These are phyloP conservation scores for Paratrypauchen microcephalus DNA, from an alignment of 2,797 vertebrate species.

Conservation along the genomic window DNA sequence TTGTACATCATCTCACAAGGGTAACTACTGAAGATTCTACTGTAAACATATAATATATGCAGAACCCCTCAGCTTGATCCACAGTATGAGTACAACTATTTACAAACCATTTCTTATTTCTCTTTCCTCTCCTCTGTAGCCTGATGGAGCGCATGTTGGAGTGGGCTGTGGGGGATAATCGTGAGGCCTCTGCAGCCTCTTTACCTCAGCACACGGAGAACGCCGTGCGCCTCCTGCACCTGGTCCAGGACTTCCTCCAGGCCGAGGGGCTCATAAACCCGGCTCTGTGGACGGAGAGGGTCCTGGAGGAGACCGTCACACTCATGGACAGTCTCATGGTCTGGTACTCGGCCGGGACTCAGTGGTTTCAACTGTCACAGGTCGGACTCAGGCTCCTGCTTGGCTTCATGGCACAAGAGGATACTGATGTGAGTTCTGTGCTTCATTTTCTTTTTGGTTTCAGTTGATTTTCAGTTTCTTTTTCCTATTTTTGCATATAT, in stretches of 20 bases:
- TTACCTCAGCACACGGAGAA: conserved; percentile 89
- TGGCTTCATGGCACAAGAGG: conserved; percentile 92
- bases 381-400: conserved; percentile 90
- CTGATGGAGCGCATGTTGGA: conserved; percentile 96
- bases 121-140: conserved; percentile 54
- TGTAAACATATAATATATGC: too few species aligned
- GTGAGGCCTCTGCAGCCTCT: conserved; percentile 82
- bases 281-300: conserved; percentile 91
- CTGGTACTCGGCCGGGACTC: conserved; percentile 85
- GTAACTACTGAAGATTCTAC: too few species aligned
- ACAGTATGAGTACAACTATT: too few species aligned
- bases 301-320: conserved; percentile 89
- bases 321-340: conserved; percentile 92
- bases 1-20: too few species aligned
- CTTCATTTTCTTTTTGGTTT: neutral
- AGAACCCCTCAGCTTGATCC: too few species aligned
- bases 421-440: conserved; percentile 81
- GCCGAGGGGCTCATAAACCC: conserved; percentile 90
- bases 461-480: neutral
- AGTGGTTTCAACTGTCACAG: conserved; percentile 87
- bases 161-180: conserved; percentile 89
- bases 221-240: conserved; percentile 86
- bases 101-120: too few species aligned
- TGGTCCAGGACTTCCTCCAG: conserved; percentile 93
- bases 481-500: too few species aligned